Conservation (phyloP, 2,888 invertebrate genomes). For the Acrobasis suavella region DNA sequence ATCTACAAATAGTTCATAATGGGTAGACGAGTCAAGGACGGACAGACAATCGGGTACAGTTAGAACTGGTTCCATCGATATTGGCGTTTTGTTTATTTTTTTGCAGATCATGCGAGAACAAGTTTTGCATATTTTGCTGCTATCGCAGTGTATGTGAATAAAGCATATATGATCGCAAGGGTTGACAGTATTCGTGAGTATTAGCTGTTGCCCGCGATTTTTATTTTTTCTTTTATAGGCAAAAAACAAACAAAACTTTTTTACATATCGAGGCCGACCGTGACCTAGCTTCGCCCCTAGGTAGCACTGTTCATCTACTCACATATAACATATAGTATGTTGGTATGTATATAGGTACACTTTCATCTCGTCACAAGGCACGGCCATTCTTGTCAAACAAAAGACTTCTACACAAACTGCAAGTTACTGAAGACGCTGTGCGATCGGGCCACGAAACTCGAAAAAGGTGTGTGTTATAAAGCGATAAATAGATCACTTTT, state of each 20-base stretch:
- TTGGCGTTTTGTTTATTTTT: neutral
- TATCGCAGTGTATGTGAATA: neutral
- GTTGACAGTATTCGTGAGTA: neutral
- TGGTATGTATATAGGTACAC: neutral
- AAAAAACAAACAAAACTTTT: neutral
- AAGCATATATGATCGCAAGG: neutral
- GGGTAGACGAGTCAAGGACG: conserved; percentile 8
- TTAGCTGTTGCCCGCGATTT: too few species aligned
- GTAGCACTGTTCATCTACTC: neutral
- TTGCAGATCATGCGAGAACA: conserved; percentile 2
- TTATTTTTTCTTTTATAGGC: neutral
- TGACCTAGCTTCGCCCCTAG: conserved; percentile 6
- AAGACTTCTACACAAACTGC: conserved; percentile 54
- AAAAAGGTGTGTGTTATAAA: conserved; percentile 21
- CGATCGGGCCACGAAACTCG: conserved; percentile 43
- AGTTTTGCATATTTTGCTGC: neutral
- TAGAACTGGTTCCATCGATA: conserved; percentile 8
- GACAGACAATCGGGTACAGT: conserved; percentile 16
- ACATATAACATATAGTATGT: neutral
- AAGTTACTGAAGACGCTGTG: conserved; percentile 43
- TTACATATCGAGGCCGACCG: conserved; percentile 4
- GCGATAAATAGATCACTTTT: too few species aligned
- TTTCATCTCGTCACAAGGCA: conserved; percentile 43
- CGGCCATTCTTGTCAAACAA: conserved; percentile 58
- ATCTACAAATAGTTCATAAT: conserved; percentile 8